Conservation (phyloP, 2,113 vertebrate genomes). For the Antechinus flavipes region DNA sequence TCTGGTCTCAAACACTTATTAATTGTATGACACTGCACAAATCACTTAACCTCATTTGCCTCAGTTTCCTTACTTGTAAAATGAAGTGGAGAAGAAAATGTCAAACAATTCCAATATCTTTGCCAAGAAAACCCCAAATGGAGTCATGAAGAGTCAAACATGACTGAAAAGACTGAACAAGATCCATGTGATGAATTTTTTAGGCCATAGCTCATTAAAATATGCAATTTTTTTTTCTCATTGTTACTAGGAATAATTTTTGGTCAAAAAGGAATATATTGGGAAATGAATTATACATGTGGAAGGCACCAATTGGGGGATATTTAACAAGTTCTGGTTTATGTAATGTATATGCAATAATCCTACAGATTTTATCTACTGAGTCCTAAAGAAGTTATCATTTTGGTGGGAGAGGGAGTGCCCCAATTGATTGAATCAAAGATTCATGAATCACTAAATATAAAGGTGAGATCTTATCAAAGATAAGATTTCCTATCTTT, state of each 20-base stretch:
- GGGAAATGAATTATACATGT: too few relatives aligned
- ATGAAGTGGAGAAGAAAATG: neutral
- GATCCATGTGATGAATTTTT: neutral
- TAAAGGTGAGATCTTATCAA: neutral
- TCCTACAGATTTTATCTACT: neutral
- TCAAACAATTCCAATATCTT: neutral
- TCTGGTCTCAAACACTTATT: neutral
- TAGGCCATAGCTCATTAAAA: neutral
- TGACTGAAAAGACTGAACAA: neutral
- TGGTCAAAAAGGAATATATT: neutral
- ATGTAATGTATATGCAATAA: neutral
- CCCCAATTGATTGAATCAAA: neutral
- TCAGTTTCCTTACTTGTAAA: neutral
- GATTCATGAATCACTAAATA: neutral
- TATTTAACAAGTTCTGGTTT: too few relatives aligned
- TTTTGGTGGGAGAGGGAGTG: neutral
- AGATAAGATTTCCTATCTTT: too few relatives aligned
- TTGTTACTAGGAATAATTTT: neutral
- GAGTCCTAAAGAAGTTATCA: neutral
- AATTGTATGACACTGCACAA: neutral
- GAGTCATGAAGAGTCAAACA: neutral
- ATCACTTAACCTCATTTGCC: neutral
- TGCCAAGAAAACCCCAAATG: neutral
- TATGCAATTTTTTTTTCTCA: too few relatives aligned
- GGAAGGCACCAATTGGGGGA: too few relatives aligned